phyloP scores from a whole-genome alignment of 2,888 invertebrate genomes.

The Marronus borbonicus region DNA sequence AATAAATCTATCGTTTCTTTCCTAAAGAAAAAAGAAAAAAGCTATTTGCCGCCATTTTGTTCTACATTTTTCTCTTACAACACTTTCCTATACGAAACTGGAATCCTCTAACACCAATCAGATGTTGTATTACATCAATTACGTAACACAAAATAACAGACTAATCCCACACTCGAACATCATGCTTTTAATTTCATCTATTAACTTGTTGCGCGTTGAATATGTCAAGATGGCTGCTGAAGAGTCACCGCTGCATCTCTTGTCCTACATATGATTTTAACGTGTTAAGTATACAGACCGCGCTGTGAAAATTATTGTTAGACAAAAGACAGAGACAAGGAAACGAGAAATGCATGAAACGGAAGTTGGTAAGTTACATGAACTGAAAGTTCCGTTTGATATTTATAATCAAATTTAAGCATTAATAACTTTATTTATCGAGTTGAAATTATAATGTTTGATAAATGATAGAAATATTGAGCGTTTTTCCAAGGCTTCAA shows the following conservation, averaged over 20 bases:
- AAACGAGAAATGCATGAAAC: too few relatives aligned
- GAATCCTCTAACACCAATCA: too few relatives aligned
- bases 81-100: too few relatives aligned
- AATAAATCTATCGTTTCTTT: too few relatives aligned
- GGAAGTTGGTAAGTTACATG: not conserved
- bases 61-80: too few relatives aligned
- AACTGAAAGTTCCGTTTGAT: not conserved
- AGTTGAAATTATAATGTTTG: not conserved
- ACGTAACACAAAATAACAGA: too few relatives aligned
- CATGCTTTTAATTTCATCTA: not conserved
- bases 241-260: not conserved
- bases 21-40: too few relatives aligned
- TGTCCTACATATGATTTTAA: not conserved
- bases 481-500: not conserved
- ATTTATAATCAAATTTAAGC: not conserved
- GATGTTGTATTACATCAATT: too few relatives aligned
- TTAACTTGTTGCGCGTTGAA: not conserved
- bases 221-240: constrained; percentile 24
- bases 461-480: not conserved
- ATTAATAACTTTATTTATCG: not conserved
- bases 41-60: too few relatives aligned
- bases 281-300: not conserved
- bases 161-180: too few relatives aligned
- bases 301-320: not conserved
- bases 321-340: not conserved